phyloP scores from a whole-genome alignment of 2,113 vertebrate genomes.

The Marcusenius ussheri region DNA sequence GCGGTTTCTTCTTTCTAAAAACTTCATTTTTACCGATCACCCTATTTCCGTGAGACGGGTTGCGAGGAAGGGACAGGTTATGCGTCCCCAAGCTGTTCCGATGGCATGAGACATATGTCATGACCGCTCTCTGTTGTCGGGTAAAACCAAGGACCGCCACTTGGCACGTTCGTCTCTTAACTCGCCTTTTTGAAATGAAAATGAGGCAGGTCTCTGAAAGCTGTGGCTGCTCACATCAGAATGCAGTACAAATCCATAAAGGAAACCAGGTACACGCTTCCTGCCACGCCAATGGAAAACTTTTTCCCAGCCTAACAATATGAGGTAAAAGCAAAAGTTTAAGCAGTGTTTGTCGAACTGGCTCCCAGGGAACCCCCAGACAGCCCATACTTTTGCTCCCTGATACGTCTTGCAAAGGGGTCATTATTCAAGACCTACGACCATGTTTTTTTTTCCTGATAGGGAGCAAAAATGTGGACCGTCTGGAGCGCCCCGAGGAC shows the following conservation, averaged over 20 bases:
- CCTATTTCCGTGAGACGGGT: background rate
- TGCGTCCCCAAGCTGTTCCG: background rate
- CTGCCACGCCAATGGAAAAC: background rate
- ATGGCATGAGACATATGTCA: background rate
- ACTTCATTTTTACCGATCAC: background rate
- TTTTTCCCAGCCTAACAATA: background rate
- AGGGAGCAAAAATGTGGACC: background rate
- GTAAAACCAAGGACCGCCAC: background rate
- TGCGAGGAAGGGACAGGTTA: background rate
- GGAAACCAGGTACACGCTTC: background rate
- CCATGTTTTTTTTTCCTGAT: background rate
- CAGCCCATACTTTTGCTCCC: background rate
- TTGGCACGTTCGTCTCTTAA: background rate
- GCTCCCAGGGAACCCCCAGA: background rate
- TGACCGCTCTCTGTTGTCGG: no score
- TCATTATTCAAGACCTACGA: no score
- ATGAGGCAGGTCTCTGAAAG: background rate
- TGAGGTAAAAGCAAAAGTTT: background rate
- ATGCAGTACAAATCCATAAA: background rate
- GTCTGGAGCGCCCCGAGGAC: background rate
- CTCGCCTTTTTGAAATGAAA: background rate
- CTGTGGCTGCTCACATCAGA: background rate
- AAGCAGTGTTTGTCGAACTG: background rate
- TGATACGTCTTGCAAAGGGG: background rate
- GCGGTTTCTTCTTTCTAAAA: no score